phyloP scores from a whole-genome alignment of 2,113 vertebrate genomes.

The Etheostoma spectabile region DNA sequence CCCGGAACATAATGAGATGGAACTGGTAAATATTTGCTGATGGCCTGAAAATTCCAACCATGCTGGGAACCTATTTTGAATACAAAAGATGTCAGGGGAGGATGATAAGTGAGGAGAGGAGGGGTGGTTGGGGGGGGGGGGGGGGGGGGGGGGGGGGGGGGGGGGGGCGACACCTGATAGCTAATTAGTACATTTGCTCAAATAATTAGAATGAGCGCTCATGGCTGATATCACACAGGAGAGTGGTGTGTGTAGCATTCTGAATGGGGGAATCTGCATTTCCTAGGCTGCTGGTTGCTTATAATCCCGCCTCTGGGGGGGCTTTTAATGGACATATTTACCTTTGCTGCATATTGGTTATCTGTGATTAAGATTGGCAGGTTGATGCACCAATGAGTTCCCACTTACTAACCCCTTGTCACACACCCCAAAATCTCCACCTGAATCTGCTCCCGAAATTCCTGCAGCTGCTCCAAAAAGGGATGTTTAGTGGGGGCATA shows the following conservation, averaged over 20 bases:
- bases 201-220: constrained; percentile 88
- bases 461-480: not conserved
- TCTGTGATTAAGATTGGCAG: constrained; percentile 76
- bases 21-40: constrained; percentile 89
- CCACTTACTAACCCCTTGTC: not conserved
- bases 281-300: constrained; percentile 71
- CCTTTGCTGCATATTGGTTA: constrained; percentile 71
- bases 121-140: constrained; percentile 11
- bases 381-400: constrained; percentile 54
- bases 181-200: constrained; percentile 89
- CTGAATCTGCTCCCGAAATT: not conserved
- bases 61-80: constrained; percentile 86
- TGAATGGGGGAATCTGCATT: constrained; percentile 80
- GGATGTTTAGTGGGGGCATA: not conserved
- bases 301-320: constrained; percentile 73
- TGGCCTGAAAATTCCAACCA: constrained; percentile 84
- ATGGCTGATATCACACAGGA: constrained; percentile 87
- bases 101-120: constrained; percentile 76
- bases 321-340: constrained; percentile 80
- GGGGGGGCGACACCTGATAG: constrained; percentile 79
- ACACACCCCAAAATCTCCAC: not conserved
- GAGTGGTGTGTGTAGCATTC: constrained; percentile 80
- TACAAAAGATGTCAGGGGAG: constrained; percentile 85
- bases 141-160: constrained; percentile 18
- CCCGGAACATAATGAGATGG: constrained; percentile 84